Base-by-base conservation (phyloP, 2,797 vertebrate species). In the Microchirus variegatus region DNA sequence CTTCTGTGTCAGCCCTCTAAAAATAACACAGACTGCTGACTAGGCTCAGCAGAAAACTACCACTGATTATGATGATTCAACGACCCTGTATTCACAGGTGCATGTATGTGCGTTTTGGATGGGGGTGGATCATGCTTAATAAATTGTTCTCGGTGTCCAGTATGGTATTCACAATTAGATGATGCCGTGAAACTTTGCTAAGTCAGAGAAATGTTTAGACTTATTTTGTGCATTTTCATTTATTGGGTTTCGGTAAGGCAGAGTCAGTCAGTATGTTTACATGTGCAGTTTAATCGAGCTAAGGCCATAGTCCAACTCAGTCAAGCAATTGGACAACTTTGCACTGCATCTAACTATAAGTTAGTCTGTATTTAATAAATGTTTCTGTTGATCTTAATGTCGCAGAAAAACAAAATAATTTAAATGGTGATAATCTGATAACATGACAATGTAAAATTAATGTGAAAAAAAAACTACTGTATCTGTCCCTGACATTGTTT, bases 11-110 rank as follows among this genome's bases (percentile, higher is more conserved):
- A 90, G 86, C 80, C 84, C 82, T 85, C 90, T 91, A 91, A 91
- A 90, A 91, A 91, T 90, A 91, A 89, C 76, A 85, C 83, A 81
- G 80, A 88, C 83, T 79, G 80, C 84, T 83, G 82, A 77, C 90
- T 89, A 63, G 84, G 83, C 86, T 92, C 90, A 91, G 91, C 89
- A 90, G 80, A 90, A 89, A 90, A 90, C 90, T 87, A 89, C 87
- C 81, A 75, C 83, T 60, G 83, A 92, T 91, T 89, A 91, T 91
- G 89, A 92, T 91, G 90, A 91, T 92, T 92, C 90, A 89, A 90
- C 87, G 86, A 86, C 80, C 79, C 83, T 84, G 83, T 88, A 83
- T 88, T 85, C 75, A 79, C 89, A 91, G 88, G 87, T 91, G 88
- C 48, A 66, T 75, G 68, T 47, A 15, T 75, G 60, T 73, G 74